Evolutionary conservation across 2,888 invertebrate genomes (phyloP).

Genomic region (Macrosoma leucophasiata): DNA sequence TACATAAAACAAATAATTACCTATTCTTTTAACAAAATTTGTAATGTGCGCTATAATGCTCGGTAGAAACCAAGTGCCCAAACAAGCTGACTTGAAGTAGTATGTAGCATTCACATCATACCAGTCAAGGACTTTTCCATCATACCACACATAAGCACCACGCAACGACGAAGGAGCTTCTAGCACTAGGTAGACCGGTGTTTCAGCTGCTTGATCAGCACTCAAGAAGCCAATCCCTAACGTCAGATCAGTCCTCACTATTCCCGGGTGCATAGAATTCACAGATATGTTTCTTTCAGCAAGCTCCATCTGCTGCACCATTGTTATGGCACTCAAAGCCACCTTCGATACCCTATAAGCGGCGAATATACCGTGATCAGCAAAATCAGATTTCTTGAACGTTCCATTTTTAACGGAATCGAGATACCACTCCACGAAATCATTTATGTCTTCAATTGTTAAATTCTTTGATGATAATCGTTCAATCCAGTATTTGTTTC

Average conservation of each 20-base stretch:
- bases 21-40: too few species aligned
- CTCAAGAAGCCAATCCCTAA: slow-evolving; percentile 74
- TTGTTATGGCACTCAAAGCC: slow-evolving; percentile 79
- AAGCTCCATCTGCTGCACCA: slow-evolving; percentile 78
- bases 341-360: slow-evolving; percentile 83
- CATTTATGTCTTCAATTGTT: slow-evolving; percentile 44
- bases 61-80: too few species aligned
- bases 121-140: slow-evolving; percentile 76
- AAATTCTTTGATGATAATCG: slow-evolving; percentile 39
- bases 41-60: too few species aligned
- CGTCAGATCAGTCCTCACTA: slow-evolving; percentile 86
- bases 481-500: slow-evolving; percentile 53
- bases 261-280: slow-evolving; percentile 83
- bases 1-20: too few species aligned
- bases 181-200: slow-evolving; percentile 72
- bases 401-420: slow-evolving; percentile 45
- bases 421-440: slow-evolving; percentile 79
- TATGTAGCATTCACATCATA: slow-evolving; percentile 45
- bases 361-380: slow-evolving; percentile 71
- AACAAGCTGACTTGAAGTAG: too few species aligned
- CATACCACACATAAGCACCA: slow-evolving; percentile 80
- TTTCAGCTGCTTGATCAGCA: slow-evolving; percentile 73
- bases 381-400: slow-evolving; percentile 40
- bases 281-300: slow-evolving; percentile 70
- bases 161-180: slow-evolving; percentile 68